Conservation (phyloP, 2,113 vertebrate species). For the Dasyurus viverrinus region DNA sequence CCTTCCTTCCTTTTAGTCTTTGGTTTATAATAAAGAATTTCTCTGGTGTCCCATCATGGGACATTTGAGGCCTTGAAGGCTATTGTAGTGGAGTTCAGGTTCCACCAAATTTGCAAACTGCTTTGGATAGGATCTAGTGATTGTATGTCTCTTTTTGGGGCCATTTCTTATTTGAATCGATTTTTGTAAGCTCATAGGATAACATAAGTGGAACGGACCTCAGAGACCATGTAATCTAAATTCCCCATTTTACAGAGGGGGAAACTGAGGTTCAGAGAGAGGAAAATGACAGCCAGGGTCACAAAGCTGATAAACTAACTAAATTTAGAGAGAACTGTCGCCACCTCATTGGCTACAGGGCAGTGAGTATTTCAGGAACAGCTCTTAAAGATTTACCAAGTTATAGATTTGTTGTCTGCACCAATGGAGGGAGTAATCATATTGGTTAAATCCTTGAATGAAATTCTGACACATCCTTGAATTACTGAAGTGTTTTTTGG, state of each 20-base stretch:
- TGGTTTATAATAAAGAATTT: neutral
- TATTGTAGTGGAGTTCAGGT: neutral
- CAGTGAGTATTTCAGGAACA: neutral
- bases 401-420: neutral
- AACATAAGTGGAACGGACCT: neutral
- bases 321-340: neutral
- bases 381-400: neutral
- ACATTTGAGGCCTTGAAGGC: neutral
- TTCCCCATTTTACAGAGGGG: neutral
- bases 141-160: neutral
- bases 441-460: neutral
- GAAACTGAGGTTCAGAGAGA: neutral
- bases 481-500: neutral
- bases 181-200: neutral
- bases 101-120: neutral
- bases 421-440: neutral
- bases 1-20: neutral
- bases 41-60: neutral
- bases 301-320: neutral
- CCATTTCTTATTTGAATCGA: neutral
- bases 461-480: neutral
- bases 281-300: neutral
- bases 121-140: neutral
- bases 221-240: neutral
- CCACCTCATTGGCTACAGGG: neutral